A percentile compares a stretch with the other conserved stretches of the same genome.
Conservation (phyloP, 1,140 invertebrate genomes). For the Ectropis grisescens region DNA sequence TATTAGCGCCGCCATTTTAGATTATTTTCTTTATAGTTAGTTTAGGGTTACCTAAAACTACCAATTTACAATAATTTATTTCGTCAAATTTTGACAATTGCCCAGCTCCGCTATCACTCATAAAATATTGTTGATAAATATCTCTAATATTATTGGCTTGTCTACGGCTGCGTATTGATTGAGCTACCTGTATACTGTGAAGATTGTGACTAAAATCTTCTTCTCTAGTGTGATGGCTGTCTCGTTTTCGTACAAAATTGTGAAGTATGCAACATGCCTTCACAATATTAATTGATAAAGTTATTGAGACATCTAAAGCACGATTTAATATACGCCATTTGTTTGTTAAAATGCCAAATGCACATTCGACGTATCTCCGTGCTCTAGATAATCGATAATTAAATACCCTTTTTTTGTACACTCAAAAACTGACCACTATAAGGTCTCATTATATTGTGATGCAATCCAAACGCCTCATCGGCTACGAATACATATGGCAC, state of each 20-base stretch:
- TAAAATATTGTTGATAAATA: too few relatives aligned
- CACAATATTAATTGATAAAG: slow-evolving; percentile 27
- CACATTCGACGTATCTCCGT: slow-evolving; percentile 7
- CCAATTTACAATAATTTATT: too few relatives aligned
- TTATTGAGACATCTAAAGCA: slow-evolving; percentile 26
- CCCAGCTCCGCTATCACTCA: too few relatives aligned
- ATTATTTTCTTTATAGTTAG: too few relatives aligned
- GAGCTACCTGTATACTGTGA: too few relatives aligned
- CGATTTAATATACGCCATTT: slow-evolving; percentile 45
- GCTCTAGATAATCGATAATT: slow-evolving; percentile 5
- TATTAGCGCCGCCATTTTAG: too few relatives aligned
- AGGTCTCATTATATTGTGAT: background rate
- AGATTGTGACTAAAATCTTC: too few relatives aligned
- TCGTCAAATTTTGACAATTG: too few relatives aligned
- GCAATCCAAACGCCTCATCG: slow-evolving; percentile 2
- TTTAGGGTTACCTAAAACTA: too few relatives aligned
- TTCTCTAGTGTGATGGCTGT: slow-evolving; percentile 13
- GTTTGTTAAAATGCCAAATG: slow-evolving; percentile 29
- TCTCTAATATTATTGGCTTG: too few relatives aligned
- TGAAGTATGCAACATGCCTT: slow-evolving; percentile 40
- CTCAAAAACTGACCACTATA: too few relatives aligned
- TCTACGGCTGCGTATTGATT: too few relatives aligned
- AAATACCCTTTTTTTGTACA: background rate
- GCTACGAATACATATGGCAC: slow-evolving; percentile 1
- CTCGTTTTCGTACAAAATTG: slow-evolving; percentile 36